A percentile compares a stretch with the other conserved stretches of the same genome.
Conservation (phyloP, 2,888 invertebrate species). For the Aspidiotus destructor region DNA sequence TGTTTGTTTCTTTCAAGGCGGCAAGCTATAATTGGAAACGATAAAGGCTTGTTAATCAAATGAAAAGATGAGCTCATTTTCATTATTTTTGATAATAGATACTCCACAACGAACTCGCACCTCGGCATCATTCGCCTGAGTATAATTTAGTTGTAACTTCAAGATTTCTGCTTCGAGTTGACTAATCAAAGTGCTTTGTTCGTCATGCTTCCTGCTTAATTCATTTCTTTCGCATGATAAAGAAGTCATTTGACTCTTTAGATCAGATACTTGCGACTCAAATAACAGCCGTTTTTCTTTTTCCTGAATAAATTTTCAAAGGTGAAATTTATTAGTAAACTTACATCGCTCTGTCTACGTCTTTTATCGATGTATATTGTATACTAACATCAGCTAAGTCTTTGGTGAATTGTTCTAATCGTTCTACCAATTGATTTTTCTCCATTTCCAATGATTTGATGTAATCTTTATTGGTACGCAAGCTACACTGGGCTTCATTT, state of each 20-base stretch:
- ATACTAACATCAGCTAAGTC: neutral
- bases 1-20: constrained; percentile 29
- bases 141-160: constrained; percentile 19
- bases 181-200: constrained; percentile 9
- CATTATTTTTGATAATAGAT: too few relatives aligned
- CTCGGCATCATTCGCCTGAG: constrained; percentile 5
- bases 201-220: neutral
- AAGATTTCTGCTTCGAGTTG: constrained; percentile 6
- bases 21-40: constrained; percentile 6
- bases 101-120: neutral
- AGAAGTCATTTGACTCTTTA: constrained; percentile 9
- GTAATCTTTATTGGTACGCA: neutral
- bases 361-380: neutral
- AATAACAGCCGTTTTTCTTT: neutral
- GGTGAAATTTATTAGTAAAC: neutral
- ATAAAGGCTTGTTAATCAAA: too few relatives aligned
- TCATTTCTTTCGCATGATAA: constrained; percentile 19
- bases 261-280: constrained; percentile 9
- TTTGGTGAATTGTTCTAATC: neutral
- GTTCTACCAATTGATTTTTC: constrained; percentile 4
- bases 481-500: constrained; percentile 13
- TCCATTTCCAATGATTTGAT: constrained; percentile 16
- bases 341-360: neutral
- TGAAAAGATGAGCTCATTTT: too few relatives aligned
- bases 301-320: constrained; percentile 6